Evolutionary conservation across 2,113 vertebrate species (phyloP).

Genomic region (Ophthalmolycus amberensis): DNA sequence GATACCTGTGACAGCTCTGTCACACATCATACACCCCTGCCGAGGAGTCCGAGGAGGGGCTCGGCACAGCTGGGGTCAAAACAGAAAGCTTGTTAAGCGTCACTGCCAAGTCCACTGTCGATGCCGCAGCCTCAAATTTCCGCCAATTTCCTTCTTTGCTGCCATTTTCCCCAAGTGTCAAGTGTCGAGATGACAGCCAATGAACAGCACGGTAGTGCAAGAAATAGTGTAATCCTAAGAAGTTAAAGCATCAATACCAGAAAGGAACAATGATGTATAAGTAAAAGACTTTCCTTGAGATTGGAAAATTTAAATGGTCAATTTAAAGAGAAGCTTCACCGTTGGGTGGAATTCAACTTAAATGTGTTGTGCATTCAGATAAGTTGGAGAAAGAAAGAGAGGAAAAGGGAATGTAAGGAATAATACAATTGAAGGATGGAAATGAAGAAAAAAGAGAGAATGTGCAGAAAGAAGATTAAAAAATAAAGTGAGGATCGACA

Average conservation of each 20-base stretch:
- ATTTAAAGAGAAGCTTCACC: neutral
- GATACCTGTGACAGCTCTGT: slow-evolving; percentile 66
- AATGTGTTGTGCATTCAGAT: neutral
- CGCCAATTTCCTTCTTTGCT: slow-evolving; percentile 1
- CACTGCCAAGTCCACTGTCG: neutral
- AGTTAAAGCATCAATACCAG: neutral
- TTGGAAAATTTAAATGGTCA: neutral
- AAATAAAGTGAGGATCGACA: neutral
- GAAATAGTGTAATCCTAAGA: neutral
- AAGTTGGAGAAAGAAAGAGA: neutral
- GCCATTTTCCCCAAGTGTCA: slow-evolving; percentile 4
- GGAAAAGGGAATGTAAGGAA: neutral
- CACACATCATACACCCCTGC: slow-evolving; percentile 56
- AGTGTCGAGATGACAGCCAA: neutral
- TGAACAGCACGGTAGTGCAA: neutral
- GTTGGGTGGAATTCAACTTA: neutral
- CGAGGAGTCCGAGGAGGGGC: slow-evolving; percentile 3
- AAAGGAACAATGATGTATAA: neutral
- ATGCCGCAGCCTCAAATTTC: neutral
- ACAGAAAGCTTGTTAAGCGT: slow-evolving; percentile 50
- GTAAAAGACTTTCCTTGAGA: neutral
- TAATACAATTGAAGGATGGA: neutral
- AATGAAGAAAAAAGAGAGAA: neutral
- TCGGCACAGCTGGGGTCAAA: slow-evolving; percentile 34
- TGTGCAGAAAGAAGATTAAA: neutral